phyloP scores from a whole-genome alignment of 2,113 vertebrate species.

The Pandion haliaetus region DNA sequence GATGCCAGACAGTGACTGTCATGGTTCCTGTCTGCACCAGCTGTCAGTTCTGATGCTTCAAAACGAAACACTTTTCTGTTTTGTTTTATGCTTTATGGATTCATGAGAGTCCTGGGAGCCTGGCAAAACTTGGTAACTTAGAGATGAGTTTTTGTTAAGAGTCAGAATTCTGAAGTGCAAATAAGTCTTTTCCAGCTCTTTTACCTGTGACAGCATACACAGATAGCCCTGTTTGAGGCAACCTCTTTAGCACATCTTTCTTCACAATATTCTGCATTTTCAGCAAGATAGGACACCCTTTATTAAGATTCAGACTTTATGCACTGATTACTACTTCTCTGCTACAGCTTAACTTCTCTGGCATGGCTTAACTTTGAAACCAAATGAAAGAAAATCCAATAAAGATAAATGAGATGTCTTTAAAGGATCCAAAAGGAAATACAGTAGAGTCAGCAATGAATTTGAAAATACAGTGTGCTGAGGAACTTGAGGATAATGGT shows the following conservation, averaged over 20 bases:
- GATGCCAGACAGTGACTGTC: background rate
- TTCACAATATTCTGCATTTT: background rate
- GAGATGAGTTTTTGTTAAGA: background rate
- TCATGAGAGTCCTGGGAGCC: accelerated
- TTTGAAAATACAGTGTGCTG: background rate
- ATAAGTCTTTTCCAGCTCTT: background rate
- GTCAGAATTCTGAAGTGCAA: background rate
- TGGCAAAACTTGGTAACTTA: background rate
- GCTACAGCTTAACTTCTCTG: background rate
- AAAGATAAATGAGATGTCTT: slow-evolving; percentile 12
- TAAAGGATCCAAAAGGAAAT: slow-evolving; percentile 1
- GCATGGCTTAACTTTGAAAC: slow-evolving; percentile 3
- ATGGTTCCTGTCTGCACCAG: background rate
- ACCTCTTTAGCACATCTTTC: background rate
- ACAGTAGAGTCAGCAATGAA: background rate
- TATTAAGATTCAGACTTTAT: background rate
- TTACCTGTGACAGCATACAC: background rate
- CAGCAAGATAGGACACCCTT: background rate
- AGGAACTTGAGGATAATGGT: background rate
- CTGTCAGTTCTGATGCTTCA: background rate
- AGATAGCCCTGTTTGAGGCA: background rate
- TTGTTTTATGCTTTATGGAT: background rate
- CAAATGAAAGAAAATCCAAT: slow-evolving; percentile 17
- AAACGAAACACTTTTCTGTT: background rate
- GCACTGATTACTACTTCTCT: slow-evolving; percentile 4